Base-by-base conservation (phyloP, 2,113 vertebrate species). In the Telmatochromis sp. region DNA sequence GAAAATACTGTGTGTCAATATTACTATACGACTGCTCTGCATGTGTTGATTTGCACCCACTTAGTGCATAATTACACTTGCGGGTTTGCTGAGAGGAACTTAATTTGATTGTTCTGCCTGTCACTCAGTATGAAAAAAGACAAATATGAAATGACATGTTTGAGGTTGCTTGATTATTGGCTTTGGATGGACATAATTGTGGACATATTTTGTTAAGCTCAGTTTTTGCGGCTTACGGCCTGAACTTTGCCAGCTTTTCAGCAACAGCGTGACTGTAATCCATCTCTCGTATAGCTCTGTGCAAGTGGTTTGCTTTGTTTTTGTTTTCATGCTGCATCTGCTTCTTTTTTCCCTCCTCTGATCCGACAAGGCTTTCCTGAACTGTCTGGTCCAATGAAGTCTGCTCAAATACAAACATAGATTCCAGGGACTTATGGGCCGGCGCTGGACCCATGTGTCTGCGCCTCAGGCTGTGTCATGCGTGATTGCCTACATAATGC, bases 401-500 rank as follows among this genome's bases (percentile, higher is more conserved):
- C 95, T 91, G 75, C 85, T 86, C 78, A 89, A 91, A 97, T 96
- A 97, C 96, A 97, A 96, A 96, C 95, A 94, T 93, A 90, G 96
- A 97, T 96, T 97, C 96, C 94, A 92, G 94, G 92, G 95, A 96
- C 96, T 97, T 97, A 92, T 85, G 96, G 95, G 95, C 95, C 93
- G 5, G 90, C 92, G 96, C 96, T 95, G 95, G 96, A 95, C 97
- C 96, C 97, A 96, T 96, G 42, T 96, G 95, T 95, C 93, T 96
- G 93, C 84, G 97, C 97, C 97, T 94, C 95, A 93, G 97, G 97
- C 97, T 94, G 95, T 96, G 96, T 96, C 97, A 96, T 98, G 97
- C 97, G 97, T 97, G 97, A 98, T 98, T 98, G 97, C 97, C 97
- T 97, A 97, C 97, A 97, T 97, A 95, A 97, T 97, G 97, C 97